phyloP scores from a whole-genome alignment of 2,113 vertebrate species.

The cat (Felis catus) region F.catus_Fca126_mat1.0 CM031413.1:33184501-33185000 shows the following conservation, averaged over 20 bases:
- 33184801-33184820: slow-evolving; percentile 12
- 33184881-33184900: background rate
- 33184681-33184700: background rate
- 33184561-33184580: background rate
- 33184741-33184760: background rate
- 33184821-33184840: background rate
- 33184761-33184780: background rate
- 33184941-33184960: background rate
- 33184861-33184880: background rate
- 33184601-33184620: background rate
- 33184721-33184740: no score
- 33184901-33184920: background rate
- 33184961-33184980: background rate
- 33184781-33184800: background rate
- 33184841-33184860: background rate
- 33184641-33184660: background rate
- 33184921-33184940: no score
- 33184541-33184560: background rate
- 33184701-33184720: background rate
- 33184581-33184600: background rate
- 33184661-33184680: background rate
- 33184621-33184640: background rate
- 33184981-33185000: fast-evolving
- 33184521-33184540: background rate
- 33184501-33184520: background rate